A percentile compares a stretch with the other conserved stretches of the same genome.
Conservation (phyloP, 2,888 invertebrate genomes). For the Ecliptopera silaceata region DNA sequence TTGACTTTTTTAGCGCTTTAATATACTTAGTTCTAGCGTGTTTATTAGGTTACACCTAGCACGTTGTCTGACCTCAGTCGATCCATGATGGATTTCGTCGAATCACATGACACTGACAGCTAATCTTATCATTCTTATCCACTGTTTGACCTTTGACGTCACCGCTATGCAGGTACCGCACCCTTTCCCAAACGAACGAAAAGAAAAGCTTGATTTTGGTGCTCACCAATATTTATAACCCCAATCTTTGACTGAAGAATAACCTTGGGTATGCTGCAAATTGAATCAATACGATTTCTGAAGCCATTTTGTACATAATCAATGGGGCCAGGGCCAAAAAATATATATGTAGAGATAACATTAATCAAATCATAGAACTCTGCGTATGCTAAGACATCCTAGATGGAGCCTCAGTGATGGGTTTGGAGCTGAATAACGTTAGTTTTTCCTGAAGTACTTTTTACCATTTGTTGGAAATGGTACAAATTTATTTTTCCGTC, state of each 20-base stretch:
- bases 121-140: constrained; percentile 33
- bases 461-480: no score
- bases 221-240: constrained; percentile 43
- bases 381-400: no score
- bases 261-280: constrained; percentile 12
- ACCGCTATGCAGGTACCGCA: constrained; percentile 28
- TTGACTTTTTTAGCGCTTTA: no score
- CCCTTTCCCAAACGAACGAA: constrained; percentile 31
- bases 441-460: no score
- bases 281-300: not conserved
- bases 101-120: no score
- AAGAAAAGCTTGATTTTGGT: constrained; percentile 43
- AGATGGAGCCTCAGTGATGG: no score
- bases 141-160: constrained; percentile 30
- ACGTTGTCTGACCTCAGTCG: constrained; percentile 13
- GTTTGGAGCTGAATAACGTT: no score
- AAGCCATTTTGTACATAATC: not conserved
- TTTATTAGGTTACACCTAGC: constrained; percentile 2
- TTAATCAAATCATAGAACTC: no score
- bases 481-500: no score
- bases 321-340: not conserved
- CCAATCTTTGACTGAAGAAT: constrained; percentile 38
- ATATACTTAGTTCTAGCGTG: not conserved
- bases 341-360: not conserved
- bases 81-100: constrained; percentile 22